Evolutionary conservation across 2,797 vertebrate genomes (phyloP), one percentile per base, ranked within the genome.

Genomic region (Silurus lanzhouensis): DNA sequence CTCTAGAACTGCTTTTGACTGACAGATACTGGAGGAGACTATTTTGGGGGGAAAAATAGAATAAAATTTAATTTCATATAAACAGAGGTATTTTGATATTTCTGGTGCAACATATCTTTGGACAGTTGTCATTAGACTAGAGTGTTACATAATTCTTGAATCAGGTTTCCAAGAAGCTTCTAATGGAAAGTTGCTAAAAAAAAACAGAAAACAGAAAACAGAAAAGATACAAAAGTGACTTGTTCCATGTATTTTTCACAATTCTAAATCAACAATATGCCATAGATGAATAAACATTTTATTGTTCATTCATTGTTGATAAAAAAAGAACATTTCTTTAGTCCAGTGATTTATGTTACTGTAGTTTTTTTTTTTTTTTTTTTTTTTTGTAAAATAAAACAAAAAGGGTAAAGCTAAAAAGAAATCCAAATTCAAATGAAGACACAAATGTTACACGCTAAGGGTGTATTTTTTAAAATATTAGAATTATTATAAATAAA

Each of bases 1-100:
- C 92, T 90, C 89, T 38, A 20, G 55, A 76, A 8, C 58, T 61
- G 27, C 19, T 5, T 44, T 46, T 79, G 58, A 63, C 60, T 79
- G 60, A 77, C 25, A 60, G 17, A 38, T 46, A 19, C 74, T 31
- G 27, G 55, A 77, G 57, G 55, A 58, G 27, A 5, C 20, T 14
- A 61, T 78, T 44, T 78, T 60, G 9, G 12, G 38, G 57, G 22
- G 15, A 77, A 58, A n/a, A 20, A 77, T 25, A 20, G 25, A 27
- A 76, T 46, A 70, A n/a, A 27, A 55, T 48, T 58, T 76, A 17
- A 58, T 38, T 27, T 2, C 27, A 38, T 38, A 38, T 38, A 38
- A 38, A 38, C 38, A 38, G 38, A 38, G 38, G 38, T 38, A 76
- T 27, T 76, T 57, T 57, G n/a, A 27, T 15, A 57, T 27, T 57